Percentiles rank a stretch among this genome's conserved stretches.
These are phyloP conservation scores for Rutilus rutilus DNA, from an alignment of 2,113 vertebrate genomes.

Conservation along the genomic window DNA sequence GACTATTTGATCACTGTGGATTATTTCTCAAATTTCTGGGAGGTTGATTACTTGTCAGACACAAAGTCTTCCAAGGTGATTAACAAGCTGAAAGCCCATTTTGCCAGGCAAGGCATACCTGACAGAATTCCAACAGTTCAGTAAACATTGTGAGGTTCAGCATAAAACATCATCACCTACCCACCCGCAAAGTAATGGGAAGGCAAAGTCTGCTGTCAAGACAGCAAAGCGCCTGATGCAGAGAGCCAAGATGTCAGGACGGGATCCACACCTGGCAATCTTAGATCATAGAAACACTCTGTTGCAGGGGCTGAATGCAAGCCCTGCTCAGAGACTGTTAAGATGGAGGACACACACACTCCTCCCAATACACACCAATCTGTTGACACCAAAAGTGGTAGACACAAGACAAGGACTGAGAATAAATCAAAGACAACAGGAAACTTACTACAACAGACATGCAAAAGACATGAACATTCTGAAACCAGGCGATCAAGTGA, in stretches of 20 bases:
- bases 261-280: constrained; percentile 5
- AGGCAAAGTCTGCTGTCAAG: constrained; percentile 6
- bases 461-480: neutral
- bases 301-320: neutral
- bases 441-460: neutral
- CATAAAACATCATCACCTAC: neutral
- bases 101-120: constrained; percentile 40
- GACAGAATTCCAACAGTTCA: constrained; percentile 12
- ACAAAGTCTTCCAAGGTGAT: constrained; percentile 42
- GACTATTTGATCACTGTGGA: neutral
- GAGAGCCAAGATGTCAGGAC: neutral
- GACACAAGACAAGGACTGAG: neutral
- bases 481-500: neutral
- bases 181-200: constrained; percentile 20
- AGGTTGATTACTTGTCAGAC: constrained; percentile 34
- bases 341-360: neutral
- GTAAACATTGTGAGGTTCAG: neutral
- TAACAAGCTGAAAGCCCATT: constrained; percentile 27
- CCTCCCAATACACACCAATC: neutral
- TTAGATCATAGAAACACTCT: constrained; percentile 9
- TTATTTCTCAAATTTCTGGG: constrained; percentile 46
- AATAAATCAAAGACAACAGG: neutral
- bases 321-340: constrained; percentile 35
- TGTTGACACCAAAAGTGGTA: neutral
- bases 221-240: neutral